Evolutionary conservation across 2,113 vertebrate species (phyloP).

Genomic region (Dendropsophus ebraccatus): DNA sequence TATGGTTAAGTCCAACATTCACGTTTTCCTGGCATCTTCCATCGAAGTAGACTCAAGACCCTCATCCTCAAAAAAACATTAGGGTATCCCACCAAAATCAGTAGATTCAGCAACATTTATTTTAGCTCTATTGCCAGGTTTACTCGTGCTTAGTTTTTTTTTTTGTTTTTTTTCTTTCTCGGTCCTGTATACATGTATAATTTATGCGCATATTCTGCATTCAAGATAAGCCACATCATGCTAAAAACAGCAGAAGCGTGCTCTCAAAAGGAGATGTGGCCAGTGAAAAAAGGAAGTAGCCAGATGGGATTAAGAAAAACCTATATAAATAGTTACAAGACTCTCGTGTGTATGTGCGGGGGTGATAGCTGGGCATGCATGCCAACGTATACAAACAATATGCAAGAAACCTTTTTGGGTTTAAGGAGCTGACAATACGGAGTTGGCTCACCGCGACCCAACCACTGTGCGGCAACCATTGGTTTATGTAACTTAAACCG

Average conservation of each 20-base stretch:
- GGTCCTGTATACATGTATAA: neutral
- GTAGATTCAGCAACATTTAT: too few relatives aligned
- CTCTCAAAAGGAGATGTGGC: conserved; percentile 38
- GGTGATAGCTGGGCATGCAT: neutral
- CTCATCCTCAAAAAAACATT: neutral
- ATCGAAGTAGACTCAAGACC: too few relatives aligned
- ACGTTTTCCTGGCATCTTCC: too few relatives aligned
- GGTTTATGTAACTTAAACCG: too few relatives aligned
- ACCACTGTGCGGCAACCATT: too few relatives aligned
- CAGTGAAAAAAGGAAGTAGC: neutral
- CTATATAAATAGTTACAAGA: conserved; percentile 5
- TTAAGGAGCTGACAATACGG: too few relatives aligned
- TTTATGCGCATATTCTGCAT: neutral
- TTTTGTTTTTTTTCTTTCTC: neutral
- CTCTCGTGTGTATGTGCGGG: neutral
- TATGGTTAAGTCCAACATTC: too few relatives aligned
- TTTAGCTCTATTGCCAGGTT: too few relatives aligned
- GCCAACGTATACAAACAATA: neutral
- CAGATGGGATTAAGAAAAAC: conserved; percentile 10
- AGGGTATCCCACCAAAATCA: too few relatives aligned
- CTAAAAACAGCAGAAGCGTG: conserved; percentile 3
- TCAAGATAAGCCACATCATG: conserved; percentile 23
- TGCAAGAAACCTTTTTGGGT: neutral
- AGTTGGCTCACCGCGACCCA: too few relatives aligned
- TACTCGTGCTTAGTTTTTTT: too few relatives aligned